Percentiles rank a stretch among this genome's conserved stretches.
Evolutionary conservation across 2,113 vertebrate genomes (phyloP).

Genomic region (Pomatostomus ruficeps): DNA sequence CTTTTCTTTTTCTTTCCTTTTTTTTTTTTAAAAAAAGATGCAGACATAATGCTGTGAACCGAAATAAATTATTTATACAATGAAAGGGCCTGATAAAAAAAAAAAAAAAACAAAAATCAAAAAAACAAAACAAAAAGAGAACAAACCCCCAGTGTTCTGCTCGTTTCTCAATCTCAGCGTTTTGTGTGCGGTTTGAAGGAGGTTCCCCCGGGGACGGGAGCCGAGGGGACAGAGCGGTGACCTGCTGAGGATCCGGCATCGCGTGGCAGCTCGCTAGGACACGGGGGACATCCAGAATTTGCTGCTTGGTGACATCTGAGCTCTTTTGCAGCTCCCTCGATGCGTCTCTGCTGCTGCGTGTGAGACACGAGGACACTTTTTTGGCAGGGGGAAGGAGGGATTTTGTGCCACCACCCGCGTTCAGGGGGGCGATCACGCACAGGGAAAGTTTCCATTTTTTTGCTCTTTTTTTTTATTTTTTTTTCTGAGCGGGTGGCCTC

Average conservation of each 20-base stretch:
- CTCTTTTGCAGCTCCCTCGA: neutral
- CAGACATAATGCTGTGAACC: constrained; percentile 70
- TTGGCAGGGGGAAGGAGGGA: too few species aligned
- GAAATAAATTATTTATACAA: constrained; percentile 78
- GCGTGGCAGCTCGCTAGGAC: neutral
- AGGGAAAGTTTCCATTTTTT: neutral
- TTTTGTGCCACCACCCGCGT: accelerated
- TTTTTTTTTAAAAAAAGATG: constrained; percentile 45
- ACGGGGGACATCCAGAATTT: neutral
- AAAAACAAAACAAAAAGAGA: neutral
- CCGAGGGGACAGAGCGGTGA: neutral
- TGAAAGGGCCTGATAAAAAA: constrained; percentile 47
- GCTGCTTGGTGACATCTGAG: neutral
- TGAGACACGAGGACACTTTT: neutral
- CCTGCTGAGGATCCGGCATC: neutral
- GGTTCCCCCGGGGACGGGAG: neutral
- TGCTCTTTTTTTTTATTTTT: too few species aligned
- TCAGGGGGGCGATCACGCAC: neutral
- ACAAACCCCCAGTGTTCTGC: neutral
- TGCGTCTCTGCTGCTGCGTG: neutral
- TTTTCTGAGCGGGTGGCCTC: neutral
- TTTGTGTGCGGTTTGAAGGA: neutral
- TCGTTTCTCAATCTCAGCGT: neutral
- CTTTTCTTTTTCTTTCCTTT: neutral
- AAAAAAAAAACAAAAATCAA: neutral